Percentiles rank a stretch among this genome's conserved stretches.
These are phyloP conservation scores for Ichneumoninae sp. DNA, from an alignment of 2,888 invertebrate species.

Conservation along the genomic window DNA sequence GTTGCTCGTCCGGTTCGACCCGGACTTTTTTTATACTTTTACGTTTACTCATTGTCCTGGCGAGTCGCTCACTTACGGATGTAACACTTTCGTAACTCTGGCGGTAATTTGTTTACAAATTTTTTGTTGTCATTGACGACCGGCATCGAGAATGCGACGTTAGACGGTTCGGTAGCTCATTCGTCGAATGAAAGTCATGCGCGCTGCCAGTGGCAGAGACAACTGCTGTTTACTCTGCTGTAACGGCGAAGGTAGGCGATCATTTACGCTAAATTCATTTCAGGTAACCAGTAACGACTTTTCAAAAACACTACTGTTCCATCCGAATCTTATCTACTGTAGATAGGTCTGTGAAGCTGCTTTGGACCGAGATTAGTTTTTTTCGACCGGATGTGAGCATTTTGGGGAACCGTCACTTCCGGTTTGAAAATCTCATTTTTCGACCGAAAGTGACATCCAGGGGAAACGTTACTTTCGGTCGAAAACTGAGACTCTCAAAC, in stretches of 20 bases:
- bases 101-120: not conserved
- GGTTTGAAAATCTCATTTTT: too few species aligned
- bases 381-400: not conserved
- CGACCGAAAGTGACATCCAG: not conserved
- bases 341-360: not conserved
- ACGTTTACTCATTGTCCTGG: conserved; percentile 26
- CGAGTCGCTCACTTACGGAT: not conserved
- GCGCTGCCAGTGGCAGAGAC: not conserved
- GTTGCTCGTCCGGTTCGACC: not conserved
- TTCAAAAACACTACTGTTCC: too few species aligned
- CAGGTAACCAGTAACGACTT: too few species aligned
- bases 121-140: not conserved
- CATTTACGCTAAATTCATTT: too few species aligned
- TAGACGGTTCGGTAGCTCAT: not conserved
- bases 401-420: too few species aligned
- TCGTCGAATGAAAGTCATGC: not conserved
- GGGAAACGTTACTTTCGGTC: not conserved
- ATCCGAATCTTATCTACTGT: not conserved
- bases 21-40: not conserved
- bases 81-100: not conserved
- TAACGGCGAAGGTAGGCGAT: too few species aligned
- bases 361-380: not conserved
- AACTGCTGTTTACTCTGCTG: too few species aligned
- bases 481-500: not conserved
- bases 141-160: not conserved